Conservation (phyloP, 1,140 invertebrate species). For the Cotesia chilonis region DNA sequence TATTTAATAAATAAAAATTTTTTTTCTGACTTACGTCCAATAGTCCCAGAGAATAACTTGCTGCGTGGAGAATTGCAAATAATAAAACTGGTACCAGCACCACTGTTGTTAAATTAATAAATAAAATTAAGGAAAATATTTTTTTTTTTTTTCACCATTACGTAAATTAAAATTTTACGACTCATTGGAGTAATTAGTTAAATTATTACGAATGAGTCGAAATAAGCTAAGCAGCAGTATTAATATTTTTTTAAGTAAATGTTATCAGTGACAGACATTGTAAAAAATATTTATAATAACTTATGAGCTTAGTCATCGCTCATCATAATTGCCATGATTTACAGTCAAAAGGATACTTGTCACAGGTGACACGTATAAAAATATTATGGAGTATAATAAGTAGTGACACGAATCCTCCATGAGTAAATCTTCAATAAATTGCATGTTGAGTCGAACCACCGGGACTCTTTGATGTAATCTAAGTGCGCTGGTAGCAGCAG, state of each 20-base stretch:
- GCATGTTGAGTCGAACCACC: slow-evolving; percentile 78
- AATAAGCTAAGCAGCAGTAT: too few relatives aligned
- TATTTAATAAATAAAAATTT: slow-evolving; percentile 33
- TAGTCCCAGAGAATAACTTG: slow-evolving; percentile 86
- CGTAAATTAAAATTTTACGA: too few relatives aligned
- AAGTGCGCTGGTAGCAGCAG: slow-evolving; percentile 92
- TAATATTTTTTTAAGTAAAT: too few relatives aligned
- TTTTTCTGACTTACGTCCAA: slow-evolving; percentile 82
- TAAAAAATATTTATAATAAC: not conserved
- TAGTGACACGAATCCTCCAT: slow-evolving; percentile 97
- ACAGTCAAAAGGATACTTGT: slow-evolving; percentile 79
- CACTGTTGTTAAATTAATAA: slow-evolving; percentile 71
- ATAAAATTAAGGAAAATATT: slow-evolving; percentile 56
- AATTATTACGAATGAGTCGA: too few relatives aligned
- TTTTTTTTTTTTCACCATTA: not conserved
- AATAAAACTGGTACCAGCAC: slow-evolving; percentile 88
- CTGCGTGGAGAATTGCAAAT: slow-evolving; percentile 90
- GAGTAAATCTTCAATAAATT: slow-evolving; percentile 82
- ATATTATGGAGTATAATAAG: slow-evolving; percentile 92
- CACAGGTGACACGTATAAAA: slow-evolving; percentile 87
- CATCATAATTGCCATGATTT: not conserved
- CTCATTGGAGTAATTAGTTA: too few relatives aligned
- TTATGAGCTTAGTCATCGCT: not conserved
- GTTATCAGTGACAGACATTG: slow-evolving; percentile 1
- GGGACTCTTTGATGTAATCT: slow-evolving; percentile 92